These are phyloP conservation scores for Prosopocoilus inquinatus DNA, from an alignment of 2,888 invertebrate genomes.

Conservation along the genomic window DNA sequence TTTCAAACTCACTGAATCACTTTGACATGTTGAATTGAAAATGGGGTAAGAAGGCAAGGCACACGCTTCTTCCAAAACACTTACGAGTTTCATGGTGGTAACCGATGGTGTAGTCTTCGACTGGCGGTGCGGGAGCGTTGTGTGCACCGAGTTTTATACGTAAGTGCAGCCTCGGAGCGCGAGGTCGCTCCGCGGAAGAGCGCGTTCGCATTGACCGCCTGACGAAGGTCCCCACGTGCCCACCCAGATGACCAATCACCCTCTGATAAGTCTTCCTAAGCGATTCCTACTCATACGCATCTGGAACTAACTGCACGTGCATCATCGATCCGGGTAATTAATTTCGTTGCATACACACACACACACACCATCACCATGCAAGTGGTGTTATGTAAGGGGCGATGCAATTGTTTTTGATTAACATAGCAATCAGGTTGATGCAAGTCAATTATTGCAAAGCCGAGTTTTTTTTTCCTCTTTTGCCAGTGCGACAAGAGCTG, in stretches of 20 bases:
- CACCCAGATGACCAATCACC: conserved; percentile 36
- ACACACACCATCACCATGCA: not conserved
- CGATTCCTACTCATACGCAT: not conserved
- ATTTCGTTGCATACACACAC: not conserved
- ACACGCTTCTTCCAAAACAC: conserved; percentile 19
- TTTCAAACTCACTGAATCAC: too few species aligned
- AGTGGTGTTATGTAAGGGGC: not conserved
- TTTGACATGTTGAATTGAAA: too few species aligned
- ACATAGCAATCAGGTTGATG: too few species aligned
- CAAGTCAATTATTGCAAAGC: too few species aligned
- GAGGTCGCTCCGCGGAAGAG: conserved; percentile 46
- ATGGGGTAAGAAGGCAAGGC: not conserved
- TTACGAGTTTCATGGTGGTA: conserved; percentile 34
- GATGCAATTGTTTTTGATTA: not conserved
- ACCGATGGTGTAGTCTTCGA: conserved; percentile 9
- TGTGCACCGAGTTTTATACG: conserved; percentile 39
- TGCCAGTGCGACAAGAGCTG: too few species aligned
- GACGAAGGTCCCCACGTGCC: conserved; percentile 44
- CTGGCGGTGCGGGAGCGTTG: conserved; percentile 20
- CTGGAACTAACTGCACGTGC: too few species aligned
- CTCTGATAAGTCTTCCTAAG: conserved; percentile 7
- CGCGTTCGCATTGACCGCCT: conserved; percentile 43
- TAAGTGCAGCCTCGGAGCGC: conserved; percentile 45
- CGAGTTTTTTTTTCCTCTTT: too few species aligned
- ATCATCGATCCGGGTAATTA: too few species aligned